phyloP scores from a whole-genome alignment of 1,140 invertebrate species.

The Hylaeus volcanicus region DNA sequence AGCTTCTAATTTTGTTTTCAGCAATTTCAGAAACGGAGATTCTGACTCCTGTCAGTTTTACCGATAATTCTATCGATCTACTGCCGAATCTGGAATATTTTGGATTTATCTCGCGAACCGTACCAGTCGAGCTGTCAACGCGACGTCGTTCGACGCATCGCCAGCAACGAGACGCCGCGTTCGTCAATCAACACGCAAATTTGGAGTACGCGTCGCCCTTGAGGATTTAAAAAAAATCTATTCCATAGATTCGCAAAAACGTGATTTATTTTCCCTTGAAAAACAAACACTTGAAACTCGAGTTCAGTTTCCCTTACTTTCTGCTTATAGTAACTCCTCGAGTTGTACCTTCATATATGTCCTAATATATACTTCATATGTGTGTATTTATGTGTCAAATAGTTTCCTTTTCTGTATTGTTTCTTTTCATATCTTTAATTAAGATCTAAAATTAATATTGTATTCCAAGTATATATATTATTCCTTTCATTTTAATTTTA shows the following conservation, averaged over 20 bases:
- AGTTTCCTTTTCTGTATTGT: too few species aligned
- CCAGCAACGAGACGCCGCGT: constrained; percentile 43
- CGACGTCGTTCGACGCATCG: neutral
- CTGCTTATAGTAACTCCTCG: too few species aligned
- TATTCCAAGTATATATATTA: too few species aligned
- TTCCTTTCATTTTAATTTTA: too few species aligned
- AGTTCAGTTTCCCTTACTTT: too few species aligned
- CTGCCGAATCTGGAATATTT: neutral
- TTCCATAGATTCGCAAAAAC: neutral
- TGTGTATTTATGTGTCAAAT: too few species aligned
- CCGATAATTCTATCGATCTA: constrained; percentile 42
- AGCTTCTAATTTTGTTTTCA: neutral
- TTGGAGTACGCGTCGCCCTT: neutral
- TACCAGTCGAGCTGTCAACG: constrained; percentile 14
- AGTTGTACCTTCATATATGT: too few species aligned
- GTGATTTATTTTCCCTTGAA: too few species aligned
- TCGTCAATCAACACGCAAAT: constrained; percentile 66
- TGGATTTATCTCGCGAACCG: constrained; percentile 23
- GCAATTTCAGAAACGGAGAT: neutral
- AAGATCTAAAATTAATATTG: too few species aligned
- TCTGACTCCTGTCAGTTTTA: constrained; percentile 20
- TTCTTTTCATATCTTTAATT: too few species aligned
- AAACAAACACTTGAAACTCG: too few species aligned
- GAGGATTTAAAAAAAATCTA: constrained; percentile 2
- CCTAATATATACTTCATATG: too few species aligned